phyloP scores from a whole-genome alignment of 2,888 invertebrate genomes.

The Acleris cristana region DNA sequence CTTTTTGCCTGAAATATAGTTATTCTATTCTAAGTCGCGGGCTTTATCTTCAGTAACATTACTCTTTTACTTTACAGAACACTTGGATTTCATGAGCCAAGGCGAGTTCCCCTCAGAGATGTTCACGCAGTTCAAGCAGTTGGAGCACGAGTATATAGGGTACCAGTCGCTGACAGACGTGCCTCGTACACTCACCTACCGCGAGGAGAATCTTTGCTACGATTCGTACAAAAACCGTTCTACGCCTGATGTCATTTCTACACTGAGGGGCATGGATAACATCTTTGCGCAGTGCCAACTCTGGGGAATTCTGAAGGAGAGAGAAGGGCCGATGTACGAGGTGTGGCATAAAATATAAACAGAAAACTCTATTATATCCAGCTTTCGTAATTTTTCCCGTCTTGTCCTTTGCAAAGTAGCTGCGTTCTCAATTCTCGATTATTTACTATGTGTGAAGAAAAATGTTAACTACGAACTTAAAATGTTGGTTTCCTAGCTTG shows the following conservation, averaged over 20 bases:
- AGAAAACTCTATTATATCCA: too few relatives aligned
- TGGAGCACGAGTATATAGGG: conserved; percentile 95
- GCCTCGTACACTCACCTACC: conserved; percentile 90
- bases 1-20: too few relatives aligned
- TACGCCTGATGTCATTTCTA: conserved; percentile 89
- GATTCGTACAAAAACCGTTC: conserved; percentile 86
- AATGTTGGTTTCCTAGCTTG: too few relatives aligned
- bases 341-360: conserved; percentile 42
- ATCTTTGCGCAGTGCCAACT: conserved; percentile 92
- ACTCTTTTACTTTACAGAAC: conserved; percentile 86
- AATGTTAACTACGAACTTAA: too few relatives aligned
- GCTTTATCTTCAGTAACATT: neutral
- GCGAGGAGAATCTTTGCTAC: conserved; percentile 85
- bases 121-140: conserved; percentile 93
- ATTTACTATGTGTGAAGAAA: too few relatives aligned
- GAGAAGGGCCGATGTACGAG: conserved; percentile 92
- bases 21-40: too few relatives aligned
- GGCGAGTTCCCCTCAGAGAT: conserved; percentile 88
- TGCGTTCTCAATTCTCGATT: too few relatives aligned
- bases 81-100: conserved; percentile 97
- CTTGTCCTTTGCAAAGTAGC: too few relatives aligned
- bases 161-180: conserved; percentile 98
- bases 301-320: conserved; percentile 91
- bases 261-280: conserved; percentile 87
- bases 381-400: too few relatives aligned